Evolutionary conservation across 1,140 invertebrate species (phyloP).

Genomic region (Drosophila sulfurigaster): DNA sequence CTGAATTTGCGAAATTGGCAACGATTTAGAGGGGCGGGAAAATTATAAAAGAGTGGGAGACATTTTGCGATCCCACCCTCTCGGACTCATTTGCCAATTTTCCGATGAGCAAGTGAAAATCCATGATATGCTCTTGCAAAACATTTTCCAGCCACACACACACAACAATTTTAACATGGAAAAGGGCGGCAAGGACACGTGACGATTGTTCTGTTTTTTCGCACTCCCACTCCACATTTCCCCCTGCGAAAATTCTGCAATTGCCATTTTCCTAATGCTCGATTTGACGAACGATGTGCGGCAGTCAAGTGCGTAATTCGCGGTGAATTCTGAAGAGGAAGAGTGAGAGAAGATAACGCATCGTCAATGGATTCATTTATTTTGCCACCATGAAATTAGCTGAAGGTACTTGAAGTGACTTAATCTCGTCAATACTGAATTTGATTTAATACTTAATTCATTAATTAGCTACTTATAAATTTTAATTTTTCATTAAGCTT

Average conservation of each 20-base stretch:
- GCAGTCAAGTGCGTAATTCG: constrained; percentile 80
- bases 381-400: constrained; percentile 24
- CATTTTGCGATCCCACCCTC: constrained; percentile 2
- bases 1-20: constrained; percentile 68
- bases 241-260: constrained; percentile 48
- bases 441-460: background rate
- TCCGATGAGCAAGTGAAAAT: constrained; percentile 60
- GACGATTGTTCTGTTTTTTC: constrained; percentile 69
- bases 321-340: constrained; percentile 26
- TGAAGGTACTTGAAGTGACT: background rate
- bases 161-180: constrained; percentile 25
- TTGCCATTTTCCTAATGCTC: constrained; percentile 57
- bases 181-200: constrained; percentile 59
- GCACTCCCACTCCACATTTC: background rate
- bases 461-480: background rate
- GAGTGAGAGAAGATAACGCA: background rate
- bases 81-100: constrained; percentile 54
- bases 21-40: background rate
- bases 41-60: background rate
- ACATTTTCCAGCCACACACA: constrained; percentile 58
- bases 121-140: constrained; percentile 56
- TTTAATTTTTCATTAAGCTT: background rate
- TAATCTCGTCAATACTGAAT: background rate
- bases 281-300: constrained; percentile 50
- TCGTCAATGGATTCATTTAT: constrained; percentile 57